Evolutionary conservation across 2,888 invertebrate genomes (phyloP).

Genomic region (Dryococelus australis): DNA sequence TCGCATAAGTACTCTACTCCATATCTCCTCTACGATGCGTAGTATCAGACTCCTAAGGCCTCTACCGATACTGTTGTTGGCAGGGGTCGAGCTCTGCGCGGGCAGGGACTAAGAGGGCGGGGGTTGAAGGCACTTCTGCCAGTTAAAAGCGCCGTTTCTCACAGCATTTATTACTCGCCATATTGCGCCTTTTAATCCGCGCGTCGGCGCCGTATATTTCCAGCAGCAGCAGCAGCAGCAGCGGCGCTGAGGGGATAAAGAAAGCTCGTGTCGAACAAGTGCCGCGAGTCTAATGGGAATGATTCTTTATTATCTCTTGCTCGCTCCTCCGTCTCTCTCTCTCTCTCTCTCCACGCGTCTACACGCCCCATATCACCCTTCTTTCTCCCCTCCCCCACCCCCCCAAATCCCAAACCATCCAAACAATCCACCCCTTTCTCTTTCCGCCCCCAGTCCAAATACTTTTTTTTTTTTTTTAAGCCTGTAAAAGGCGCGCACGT

Average conservation of each 20-base stretch:
- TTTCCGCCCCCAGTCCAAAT: background rate
- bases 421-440: background rate
- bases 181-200: slow-evolving; percentile 10
- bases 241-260: background rate
- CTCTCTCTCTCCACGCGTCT: background rate
- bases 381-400: background rate
- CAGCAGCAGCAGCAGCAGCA: background rate
- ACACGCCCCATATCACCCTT: background rate
- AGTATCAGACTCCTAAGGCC: no score
- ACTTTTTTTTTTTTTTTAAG: background rate
- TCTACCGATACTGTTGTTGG: no score
- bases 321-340: background rate
- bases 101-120: no score
- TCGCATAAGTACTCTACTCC: no score
- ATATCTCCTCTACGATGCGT: no score
- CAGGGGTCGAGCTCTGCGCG: no score
- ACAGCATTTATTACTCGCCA: slow-evolving; percentile 9
- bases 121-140: background rate
- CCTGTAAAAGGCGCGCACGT: background rate
- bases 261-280: slow-evolving; percentile 2
- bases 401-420: no score
- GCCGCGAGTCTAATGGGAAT: slow-evolving; percentile 8
- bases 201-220: background rate
- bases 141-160: slow-evolving; percentile 16
- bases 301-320: slow-evolving; percentile 8